Conservation (phyloP, 1,140 invertebrate genomes). For the Drosophila fuyamai region DNA sequence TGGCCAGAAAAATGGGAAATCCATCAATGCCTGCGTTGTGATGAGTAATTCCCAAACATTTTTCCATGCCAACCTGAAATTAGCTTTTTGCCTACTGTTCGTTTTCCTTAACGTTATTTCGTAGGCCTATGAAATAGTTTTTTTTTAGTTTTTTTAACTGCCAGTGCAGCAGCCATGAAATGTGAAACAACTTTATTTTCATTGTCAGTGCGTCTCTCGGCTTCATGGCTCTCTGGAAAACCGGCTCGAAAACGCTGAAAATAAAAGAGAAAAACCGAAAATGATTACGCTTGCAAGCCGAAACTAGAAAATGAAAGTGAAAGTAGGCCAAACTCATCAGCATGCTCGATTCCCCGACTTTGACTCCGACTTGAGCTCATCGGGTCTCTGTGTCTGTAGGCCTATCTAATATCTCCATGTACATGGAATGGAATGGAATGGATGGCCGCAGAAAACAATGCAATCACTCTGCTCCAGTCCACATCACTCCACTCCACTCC, state of each 20-base stretch:
- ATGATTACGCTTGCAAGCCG: slow-evolving; percentile 51
- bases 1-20: slow-evolving; percentile 40
- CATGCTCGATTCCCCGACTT: slow-evolving; percentile 57
- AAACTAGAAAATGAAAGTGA: slow-evolving; percentile 75
- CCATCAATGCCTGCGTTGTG: neutral
- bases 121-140: slow-evolving; percentile 50
- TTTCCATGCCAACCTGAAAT: slow-evolving; percentile 31
- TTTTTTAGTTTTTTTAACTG: slow-evolving; percentile 6
- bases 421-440: neutral
- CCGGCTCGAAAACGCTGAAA: slow-evolving; percentile 54
- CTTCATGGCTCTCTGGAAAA: slow-evolving; percentile 50
- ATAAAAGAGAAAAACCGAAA: slow-evolving; percentile 48
- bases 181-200: slow-evolving; percentile 79
- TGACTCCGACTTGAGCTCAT: slow-evolving; percentile 42
- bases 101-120: slow-evolving; percentile 9
- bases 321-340: slow-evolving; percentile 81
- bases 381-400: slow-evolving; percentile 44
- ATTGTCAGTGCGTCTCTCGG: slow-evolving; percentile 59
- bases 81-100: slow-evolving; percentile 6
- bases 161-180: slow-evolving; percentile 64
- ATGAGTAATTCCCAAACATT: slow-evolving; percentile 61
- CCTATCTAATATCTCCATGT: slow-evolving; percentile 46
- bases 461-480: slow-evolving; percentile 17
- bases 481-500: neutral
- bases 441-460: slow-evolving; percentile 28